These are phyloP conservation scores for Sceliomorpha sp. DNA, from an alignment of 2,888 invertebrate species.

Conservation along the genomic window DNA sequence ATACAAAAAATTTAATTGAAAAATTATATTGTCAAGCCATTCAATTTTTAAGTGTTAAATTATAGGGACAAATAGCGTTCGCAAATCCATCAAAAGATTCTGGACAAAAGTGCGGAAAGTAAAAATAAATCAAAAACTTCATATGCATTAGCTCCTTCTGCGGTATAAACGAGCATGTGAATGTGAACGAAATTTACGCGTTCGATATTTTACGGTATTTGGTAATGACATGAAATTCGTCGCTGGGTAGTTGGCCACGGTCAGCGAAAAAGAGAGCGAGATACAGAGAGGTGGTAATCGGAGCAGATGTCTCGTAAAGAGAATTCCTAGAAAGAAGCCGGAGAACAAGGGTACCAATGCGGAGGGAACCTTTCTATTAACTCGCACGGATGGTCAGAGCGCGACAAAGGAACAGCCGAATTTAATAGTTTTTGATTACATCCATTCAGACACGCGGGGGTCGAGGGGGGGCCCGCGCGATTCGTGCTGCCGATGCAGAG, in stretches of 20 bases:
- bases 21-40: too few relatives aligned
- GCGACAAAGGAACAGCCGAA: conserved; percentile 12
- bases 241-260: conserved; percentile 3
- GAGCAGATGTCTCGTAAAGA: conserved; percentile 66
- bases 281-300: conserved; percentile 42
- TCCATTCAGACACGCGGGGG: conserved; percentile 10
- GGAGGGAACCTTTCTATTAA: conserved; percentile 34
- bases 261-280: conserved; percentile 39
- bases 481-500: too few relatives aligned
- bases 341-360: conserved; percentile 57
- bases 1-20: too few relatives aligned
- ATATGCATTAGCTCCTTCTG: too few relatives aligned
- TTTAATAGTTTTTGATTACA: conserved; percentile 5
- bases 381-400: conserved; percentile 12
- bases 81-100: too few relatives aligned
- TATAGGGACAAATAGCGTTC: too few relatives aligned
- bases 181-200: conserved; percentile 14
- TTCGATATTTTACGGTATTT: conserved; percentile 7
- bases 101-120: too few relatives aligned
- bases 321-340: conserved; percentile 63
- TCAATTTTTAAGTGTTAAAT: too few relatives aligned
- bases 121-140: too few relatives aligned
- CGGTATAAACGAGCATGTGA: conserved; percentile 8
- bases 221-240: conserved; percentile 11
- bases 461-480: too few relatives aligned